These are phyloP conservation scores for Galerucella pusilla DNA, from an alignment of 2,888 invertebrate species.

Conservation along the genomic window DNA sequence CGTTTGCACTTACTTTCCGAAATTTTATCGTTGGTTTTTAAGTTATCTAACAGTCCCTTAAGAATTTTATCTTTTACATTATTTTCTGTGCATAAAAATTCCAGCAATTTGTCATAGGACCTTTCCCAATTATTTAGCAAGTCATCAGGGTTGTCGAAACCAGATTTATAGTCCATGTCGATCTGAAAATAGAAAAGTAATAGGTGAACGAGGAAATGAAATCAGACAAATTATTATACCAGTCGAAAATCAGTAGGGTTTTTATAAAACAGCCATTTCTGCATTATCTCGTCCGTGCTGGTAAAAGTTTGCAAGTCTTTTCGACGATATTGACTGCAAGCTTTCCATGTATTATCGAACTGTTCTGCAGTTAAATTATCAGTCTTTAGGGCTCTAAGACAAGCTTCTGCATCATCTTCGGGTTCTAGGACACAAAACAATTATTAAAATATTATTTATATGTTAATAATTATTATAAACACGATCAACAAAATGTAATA, in stretches of 20 bases:
- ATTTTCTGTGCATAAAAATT: neutral
- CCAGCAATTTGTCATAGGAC: neutral
- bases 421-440: too few species aligned
- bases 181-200: neutral
- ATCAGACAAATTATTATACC: too few species aligned
- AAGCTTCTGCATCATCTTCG: slow-evolving; percentile 30
- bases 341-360: slow-evolving; percentile 44
- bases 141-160: neutral
- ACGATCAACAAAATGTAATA: too few species aligned
- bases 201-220: too few species aligned
- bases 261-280: slow-evolving; percentile 24
- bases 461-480: too few species aligned
- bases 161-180: neutral
- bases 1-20: neutral
- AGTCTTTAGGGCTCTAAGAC: slow-evolving; percentile 39
- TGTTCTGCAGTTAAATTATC: slow-evolving; percentile 43
- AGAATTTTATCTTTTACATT: neutral
- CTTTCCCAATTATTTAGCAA: neutral
- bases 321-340: slow-evolving; percentile 35
- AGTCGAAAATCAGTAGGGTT: too few species aligned
- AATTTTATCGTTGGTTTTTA: neutral
- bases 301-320: too few species aligned
- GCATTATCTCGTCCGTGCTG: slow-evolving; percentile 7
- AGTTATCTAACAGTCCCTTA: neutral
- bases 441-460: too few species aligned